Conservation (phyloP, 2,888 invertebrate species). For the Polyommatus iphigenia region DNA sequence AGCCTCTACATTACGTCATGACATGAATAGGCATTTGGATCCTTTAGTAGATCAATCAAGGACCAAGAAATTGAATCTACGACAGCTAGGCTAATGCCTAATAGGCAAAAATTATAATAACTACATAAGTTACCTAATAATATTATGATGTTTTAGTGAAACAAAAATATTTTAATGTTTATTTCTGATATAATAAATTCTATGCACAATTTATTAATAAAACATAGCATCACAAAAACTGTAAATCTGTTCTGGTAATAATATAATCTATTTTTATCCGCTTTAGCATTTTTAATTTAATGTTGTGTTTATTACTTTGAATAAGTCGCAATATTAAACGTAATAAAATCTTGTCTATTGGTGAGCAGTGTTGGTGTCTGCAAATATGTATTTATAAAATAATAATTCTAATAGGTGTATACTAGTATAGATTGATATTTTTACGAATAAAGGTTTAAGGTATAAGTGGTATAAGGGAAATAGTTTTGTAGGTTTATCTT, state of each 20-base stretch:
- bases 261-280: background rate
- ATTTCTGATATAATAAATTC: background rate
- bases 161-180: background rate
- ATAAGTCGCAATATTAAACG: background rate
- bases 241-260: background rate
- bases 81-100: no score
- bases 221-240: background rate
- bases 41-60: no score
- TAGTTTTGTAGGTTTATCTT: no score
- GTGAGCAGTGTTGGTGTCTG: no score
- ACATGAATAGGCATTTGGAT: no score
- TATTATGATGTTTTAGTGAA: no score
- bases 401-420: no score
- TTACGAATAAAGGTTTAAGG: background rate
- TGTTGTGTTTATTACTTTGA: background rate
- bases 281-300: background rate
- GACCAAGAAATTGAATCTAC: no score
- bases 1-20: no score
- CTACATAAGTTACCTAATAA: no score
- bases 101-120: no score
- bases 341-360: background rate
- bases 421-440: background rate
- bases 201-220: background rate
- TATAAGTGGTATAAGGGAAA: background rate
- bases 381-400: no score